phyloP scores from a whole-genome alignment of 2,113 vertebrate species.

The Labrus mixtus region DNA sequence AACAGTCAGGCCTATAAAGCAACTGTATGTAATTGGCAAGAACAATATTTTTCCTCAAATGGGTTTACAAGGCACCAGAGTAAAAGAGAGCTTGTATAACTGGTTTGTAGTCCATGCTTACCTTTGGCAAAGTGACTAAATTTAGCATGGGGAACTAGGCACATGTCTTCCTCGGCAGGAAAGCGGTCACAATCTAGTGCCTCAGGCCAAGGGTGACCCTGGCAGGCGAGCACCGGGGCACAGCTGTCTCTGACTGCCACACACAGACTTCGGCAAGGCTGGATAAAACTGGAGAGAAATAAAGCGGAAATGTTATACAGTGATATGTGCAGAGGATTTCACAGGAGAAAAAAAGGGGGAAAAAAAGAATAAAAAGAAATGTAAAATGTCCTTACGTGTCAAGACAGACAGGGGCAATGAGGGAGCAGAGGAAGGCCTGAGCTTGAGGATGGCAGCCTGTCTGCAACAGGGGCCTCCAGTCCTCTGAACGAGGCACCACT shows the following conservation, averaged over 20 bases:
- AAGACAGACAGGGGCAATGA: conserved; percentile 90
- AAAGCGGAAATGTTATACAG: conserved; percentile 7
- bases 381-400: conserved; percentile 86
- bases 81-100: background rate
- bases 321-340: background rate
- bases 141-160: conserved; percentile 84
- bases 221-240: conserved; percentile 85
- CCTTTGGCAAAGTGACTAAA: conserved; percentile 85
- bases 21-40: background rate
- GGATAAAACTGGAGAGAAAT: conserved; percentile 86
- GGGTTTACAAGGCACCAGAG: background rate
- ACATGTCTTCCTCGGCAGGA: conserved; percentile 86
- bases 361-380: background rate
- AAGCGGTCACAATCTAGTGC: conserved; percentile 87
- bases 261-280: conserved; percentile 90
- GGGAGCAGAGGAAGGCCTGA: conserved; percentile 89
- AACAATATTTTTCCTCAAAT: background rate
- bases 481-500: conserved; percentile 85
- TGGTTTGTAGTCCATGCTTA: conserved; percentile 52
- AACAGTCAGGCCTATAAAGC: background rate
- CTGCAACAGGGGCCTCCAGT: conserved; percentile 86
- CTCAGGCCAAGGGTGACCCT: conserved; percentile 87
- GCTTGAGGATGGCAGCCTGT: conserved; percentile 89
- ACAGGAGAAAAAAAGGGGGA: background rate
- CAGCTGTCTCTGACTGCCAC: conserved; percentile 87